These are phyloP conservation scores for Cavia porcellus DNA, from an alignment of 2,113 vertebrate genomes.

Conservation along the genomic window DNA sequence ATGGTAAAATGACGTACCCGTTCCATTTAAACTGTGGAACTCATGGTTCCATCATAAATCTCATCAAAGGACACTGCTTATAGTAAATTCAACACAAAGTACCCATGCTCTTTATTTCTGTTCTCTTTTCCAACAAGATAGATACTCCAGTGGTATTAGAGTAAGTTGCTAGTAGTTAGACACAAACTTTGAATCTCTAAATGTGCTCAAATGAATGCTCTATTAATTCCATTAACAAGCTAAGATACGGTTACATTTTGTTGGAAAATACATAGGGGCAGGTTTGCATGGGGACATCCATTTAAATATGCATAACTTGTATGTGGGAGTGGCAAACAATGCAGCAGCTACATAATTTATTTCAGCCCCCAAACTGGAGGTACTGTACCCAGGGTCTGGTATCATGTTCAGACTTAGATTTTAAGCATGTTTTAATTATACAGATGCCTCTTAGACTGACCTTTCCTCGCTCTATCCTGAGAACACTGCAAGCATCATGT, in stretches of 20 bases:
- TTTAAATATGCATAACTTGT: constrained; percentile 24
- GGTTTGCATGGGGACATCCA: not conserved
- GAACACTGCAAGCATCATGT: not conserved
- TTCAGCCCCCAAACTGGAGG: constrained; percentile 30
- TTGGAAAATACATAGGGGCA: not conserved
- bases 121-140: not conserved
- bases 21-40: not conserved
- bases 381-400: not conserved
- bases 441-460: not conserved
- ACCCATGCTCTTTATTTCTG: not conserved
- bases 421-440: not conserved
- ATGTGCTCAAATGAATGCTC: not conserved
- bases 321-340: not conserved
- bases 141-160: not conserved
- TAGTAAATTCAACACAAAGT: not conserved
- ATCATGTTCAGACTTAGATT: not conserved
- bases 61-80: not conserved
- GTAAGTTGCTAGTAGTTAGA: not conserved
- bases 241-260: not conserved
- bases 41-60: not conserved
- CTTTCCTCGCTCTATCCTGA: not conserved
- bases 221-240: not conserved
- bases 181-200: not conserved
- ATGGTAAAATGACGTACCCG: not conserved
- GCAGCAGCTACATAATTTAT: not conserved